Conservation (phyloP, 2,113 vertebrate species). For the Tenebrosternarchus preto region DNA sequence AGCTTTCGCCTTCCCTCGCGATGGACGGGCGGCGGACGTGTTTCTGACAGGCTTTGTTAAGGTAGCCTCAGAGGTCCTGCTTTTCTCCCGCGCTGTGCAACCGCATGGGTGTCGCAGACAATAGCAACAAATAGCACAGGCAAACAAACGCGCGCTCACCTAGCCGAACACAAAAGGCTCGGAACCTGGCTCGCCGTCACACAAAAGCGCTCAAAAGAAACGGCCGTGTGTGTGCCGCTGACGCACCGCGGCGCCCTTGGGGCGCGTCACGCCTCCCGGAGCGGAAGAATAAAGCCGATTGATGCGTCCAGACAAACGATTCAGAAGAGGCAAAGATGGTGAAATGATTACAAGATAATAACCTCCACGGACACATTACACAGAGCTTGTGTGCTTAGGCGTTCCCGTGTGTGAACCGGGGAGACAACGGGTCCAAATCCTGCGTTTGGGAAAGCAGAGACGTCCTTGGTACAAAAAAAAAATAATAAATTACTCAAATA, state of each 20-base stretch:
- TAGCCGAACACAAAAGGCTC: slow-evolving; percentile 38
- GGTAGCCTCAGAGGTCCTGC: background rate
- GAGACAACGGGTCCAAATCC: too few relatives aligned
- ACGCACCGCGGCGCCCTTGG: background rate
- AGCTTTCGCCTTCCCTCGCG: background rate
- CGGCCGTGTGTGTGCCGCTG: background rate
- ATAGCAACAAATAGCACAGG: slow-evolving; percentile 12
- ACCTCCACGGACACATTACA: slow-evolving; percentile 1
- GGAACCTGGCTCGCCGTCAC: slow-evolving; percentile 6
- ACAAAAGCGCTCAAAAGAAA: slow-evolving; percentile 8
- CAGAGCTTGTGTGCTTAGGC: background rate
- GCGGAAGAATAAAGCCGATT: background rate
- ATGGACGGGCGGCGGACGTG: background rate
- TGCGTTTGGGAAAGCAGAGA: too few relatives aligned
- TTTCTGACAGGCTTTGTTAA: background rate
- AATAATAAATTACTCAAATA: too few relatives aligned
- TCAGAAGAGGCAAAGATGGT: slow-evolving; percentile 7
- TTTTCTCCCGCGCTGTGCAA: background rate
- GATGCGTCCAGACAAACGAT: background rate
- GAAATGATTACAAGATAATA: slow-evolving; percentile 10
- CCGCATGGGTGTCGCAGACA: slow-evolving; percentile 9
- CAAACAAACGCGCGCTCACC: background rate
- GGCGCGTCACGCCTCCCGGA: background rate
- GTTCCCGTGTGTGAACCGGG: too few relatives aligned
- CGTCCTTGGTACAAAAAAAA: too few relatives aligned